Evolutionary conservation across 2,113 vertebrate genomes (phyloP).

Genomic region (Trichomycterus rosablanca): DNA sequence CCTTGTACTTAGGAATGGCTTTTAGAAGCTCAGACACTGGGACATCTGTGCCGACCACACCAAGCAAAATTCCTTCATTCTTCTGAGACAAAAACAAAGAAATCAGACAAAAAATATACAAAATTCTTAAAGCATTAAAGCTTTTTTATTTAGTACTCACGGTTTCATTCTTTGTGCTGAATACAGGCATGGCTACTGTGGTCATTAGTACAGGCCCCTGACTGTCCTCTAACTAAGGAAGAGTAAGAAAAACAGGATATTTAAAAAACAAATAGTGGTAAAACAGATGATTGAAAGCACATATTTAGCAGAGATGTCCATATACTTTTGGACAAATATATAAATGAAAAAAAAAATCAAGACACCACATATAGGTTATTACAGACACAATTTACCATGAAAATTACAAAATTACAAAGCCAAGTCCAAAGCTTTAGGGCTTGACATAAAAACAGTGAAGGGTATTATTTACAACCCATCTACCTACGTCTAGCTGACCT

Average conservation of each 20-base stretch:
- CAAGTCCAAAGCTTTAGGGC: too few species aligned
- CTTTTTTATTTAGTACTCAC: conserved; percentile 72
- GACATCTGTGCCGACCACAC: conserved; percentile 95
- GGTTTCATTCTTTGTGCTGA: conserved; percentile 97
- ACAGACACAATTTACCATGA: too few species aligned
- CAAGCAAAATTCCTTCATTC: conserved; percentile 89
- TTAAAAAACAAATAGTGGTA: too few species aligned
- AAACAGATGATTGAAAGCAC: too few species aligned
- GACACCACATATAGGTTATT: too few species aligned
- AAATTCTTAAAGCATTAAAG: not conserved
- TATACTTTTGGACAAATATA: too few species aligned
- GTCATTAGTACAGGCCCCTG: conserved; percentile 92
- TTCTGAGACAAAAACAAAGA: conserved; percentile 64
- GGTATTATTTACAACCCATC: too few species aligned
- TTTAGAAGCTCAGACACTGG: conserved; percentile 95
- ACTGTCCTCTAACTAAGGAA: conserved; percentile 80
- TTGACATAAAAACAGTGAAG: too few species aligned
- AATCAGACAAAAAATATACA: not conserved
- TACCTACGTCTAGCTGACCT: too few species aligned
- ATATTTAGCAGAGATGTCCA: too few species aligned
- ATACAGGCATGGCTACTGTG: conserved; percentile 97
- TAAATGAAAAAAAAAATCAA: too few species aligned
- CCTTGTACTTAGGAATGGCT: conserved; percentile 97
- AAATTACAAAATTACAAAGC: too few species aligned
- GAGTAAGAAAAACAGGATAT: not conserved